phyloP scores from a whole-genome alignment of 2,888 invertebrate genomes.

The Trachelus tabidus region DNA sequence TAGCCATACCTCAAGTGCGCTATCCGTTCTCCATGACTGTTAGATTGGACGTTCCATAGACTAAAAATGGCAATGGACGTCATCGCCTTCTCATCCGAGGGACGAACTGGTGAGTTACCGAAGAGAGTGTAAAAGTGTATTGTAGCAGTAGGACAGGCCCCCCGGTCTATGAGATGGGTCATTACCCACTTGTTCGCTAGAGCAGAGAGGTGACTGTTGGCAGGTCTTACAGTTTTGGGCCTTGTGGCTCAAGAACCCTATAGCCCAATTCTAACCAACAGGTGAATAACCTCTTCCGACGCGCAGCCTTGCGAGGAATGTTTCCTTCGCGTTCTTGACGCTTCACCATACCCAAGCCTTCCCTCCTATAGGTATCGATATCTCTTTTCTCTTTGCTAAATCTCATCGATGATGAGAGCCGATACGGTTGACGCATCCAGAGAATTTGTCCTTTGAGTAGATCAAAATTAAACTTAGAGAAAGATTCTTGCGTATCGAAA shows the following conservation, averaged over 20 bases:
- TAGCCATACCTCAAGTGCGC: neutral
- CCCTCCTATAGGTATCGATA: neutral
- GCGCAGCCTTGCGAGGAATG: neutral
- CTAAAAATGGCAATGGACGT: neutral
- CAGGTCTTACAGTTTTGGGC: neutral
- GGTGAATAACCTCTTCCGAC: neutral
- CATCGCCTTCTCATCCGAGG: neutral
- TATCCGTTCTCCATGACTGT: neutral
- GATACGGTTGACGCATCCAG: neutral
- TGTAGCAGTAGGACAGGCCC: neutral
- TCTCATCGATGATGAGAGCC: neutral
- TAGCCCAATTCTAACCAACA: neutral
- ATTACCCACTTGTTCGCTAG: neutral
- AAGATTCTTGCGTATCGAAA: neutral
- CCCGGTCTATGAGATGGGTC: neutral
- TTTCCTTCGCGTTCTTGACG: neutral
- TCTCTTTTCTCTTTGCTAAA: neutral
- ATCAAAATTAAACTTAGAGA: conserved; percentile 2
- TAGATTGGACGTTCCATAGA: neutral
- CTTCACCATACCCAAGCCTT: neutral
- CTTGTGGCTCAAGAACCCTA: neutral
- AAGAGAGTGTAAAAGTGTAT: neutral
- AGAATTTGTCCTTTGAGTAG: neutral
- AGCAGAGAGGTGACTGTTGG: neutral
- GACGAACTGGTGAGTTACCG: neutral